Evolutionary conservation across 2,113 vertebrate genomes (phyloP), one percentile per base, ranked within the genome.

Genomic region (Eolophus roseicapilla): DNA sequence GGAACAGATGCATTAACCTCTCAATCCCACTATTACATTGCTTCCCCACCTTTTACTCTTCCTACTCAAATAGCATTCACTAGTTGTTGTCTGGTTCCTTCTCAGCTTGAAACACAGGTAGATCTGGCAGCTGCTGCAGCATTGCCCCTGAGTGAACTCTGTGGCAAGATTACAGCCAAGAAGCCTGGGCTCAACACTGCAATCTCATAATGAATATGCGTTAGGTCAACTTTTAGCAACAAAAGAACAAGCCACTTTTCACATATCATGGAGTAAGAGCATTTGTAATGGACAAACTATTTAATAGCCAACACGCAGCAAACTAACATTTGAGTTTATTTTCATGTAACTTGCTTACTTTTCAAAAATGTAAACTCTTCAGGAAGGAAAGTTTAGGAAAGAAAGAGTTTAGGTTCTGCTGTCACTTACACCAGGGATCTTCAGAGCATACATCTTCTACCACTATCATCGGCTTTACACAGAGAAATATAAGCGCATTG

Each of bases 251-350:
- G 35, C 3, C 39, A 41, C 37, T 70, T 46, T 5, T 25, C 10
- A 2, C 1, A 4, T n/a, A 17, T 6, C 29, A 25, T 7, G 5
- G 10, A 68, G 23, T 31, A 52, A 47, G 7, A 70, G 25, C 19
- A 39, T 46, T 17, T 49, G 16, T 28, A 82, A 81, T 3, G 13
- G 17, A 29, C 25, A 78, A 86, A 73, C 9, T 57, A 50, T 41
- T 85, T 46, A 21, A 65, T 6, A 65, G 5, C 15, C 2, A 0
- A 33, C 8, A 29, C 0, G 11, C 43, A 75, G 41, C 35, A 69
- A 91, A 80, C 18, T 64, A 82, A 21, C 13, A 19, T 59, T 85
- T 24, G 9, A 39, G 19, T 50, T 73, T 73, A 20, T 41, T 53
- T 53, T 52, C 29, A 52, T 49, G 8, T 3, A 55, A 69, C n/a